These are phyloP conservation scores for Odontocolon sp. DNA, from an alignment of 2,888 invertebrate genomes.

Conservation along the genomic window DNA sequence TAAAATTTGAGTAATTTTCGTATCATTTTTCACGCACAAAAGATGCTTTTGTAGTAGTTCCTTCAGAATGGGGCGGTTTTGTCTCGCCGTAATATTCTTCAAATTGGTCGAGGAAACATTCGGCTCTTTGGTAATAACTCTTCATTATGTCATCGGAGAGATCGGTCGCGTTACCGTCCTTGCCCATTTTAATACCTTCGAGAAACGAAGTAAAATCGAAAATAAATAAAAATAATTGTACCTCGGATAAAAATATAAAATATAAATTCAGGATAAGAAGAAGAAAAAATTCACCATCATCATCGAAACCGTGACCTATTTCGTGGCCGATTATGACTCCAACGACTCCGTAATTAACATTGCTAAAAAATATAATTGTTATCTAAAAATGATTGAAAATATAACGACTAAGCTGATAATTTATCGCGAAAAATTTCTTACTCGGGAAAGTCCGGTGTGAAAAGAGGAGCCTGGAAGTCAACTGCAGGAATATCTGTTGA, in stretches of 20 bases:
- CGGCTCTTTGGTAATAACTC: conserved; percentile 52
- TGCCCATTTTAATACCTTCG: conserved; percentile 30
- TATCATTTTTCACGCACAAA: background rate
- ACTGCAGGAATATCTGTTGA: conserved; percentile 50
- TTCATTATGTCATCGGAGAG: conserved; percentile 44
- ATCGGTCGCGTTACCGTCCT: background rate
- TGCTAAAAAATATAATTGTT: conserved; percentile 18
- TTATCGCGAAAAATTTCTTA: too few species aligned
- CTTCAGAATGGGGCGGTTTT: background rate
- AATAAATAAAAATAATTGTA: background rate
- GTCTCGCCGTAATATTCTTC: conserved; percentile 46
- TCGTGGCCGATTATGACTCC: conserved; percentile 55
- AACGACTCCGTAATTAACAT: conserved; percentile 49
- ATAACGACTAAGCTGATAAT: too few species aligned
- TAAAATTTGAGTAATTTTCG: background rate
- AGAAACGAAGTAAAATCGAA: background rate
- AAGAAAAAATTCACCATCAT: conserved; percentile 8
- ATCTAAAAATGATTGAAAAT: too few species aligned
- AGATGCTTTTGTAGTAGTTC: background rate
- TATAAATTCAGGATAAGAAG: background rate
- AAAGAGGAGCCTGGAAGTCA: conserved; percentile 47
- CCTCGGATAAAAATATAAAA: background rate
- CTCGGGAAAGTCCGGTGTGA: conserved; percentile 35
- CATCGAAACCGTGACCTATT: conserved; percentile 58
- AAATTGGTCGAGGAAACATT: conserved; percentile 59